Base-by-base conservation (phyloP, 2,113 vertebrate genomes). In the Cephalopterus ornatus region DNA sequence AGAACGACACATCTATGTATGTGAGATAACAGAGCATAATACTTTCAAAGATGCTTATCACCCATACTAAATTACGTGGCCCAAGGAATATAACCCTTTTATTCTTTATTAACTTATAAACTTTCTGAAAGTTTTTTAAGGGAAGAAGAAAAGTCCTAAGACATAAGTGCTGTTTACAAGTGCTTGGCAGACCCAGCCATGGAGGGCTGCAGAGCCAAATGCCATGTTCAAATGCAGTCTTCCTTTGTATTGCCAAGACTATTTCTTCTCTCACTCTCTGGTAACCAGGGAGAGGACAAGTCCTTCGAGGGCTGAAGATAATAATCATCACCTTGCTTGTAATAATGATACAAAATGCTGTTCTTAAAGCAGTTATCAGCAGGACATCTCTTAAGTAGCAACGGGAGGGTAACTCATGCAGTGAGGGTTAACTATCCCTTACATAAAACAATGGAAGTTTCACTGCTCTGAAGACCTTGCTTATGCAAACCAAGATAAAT, bases 401-500 rank as follows among this genome's bases (percentile, higher is more conserved):
- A 70, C n/a, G 78, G 76, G 13, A 94, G 61, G 44, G 28, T 67
- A 97, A 93, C 56, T 95, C 92, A 96, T 76, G 90, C 89, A 86
- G 76, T 28, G 90, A 95, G 72, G 75, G 80, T 89, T 97, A 97
- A 94, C 88, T 86, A 42, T 56, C 88, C 88, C 71, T 88, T 77
- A 92, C 53, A 93, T 55, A 72, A 78, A 95, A 85, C 7, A 3
- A 66, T 82, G 46, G 14, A 90, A 87, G 11, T 8, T 30, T 91
- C 78, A 65, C 35, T 85, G 89, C 76, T 91, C 93, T 91, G 65
- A 93, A 88, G 79, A 96, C 39, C 63, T 72, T 89, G 82, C 77
- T 91, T 93, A 95, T 46, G 75, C 67, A 95, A 91, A 94, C 37
- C n/a, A 91, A 92, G 95, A 94, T 91, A 91, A 81, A 92, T 85